These are phyloP conservation scores for Netelia inedita DNA, from an alignment of 2,888 invertebrate species.

Conservation along the genomic window DNA sequence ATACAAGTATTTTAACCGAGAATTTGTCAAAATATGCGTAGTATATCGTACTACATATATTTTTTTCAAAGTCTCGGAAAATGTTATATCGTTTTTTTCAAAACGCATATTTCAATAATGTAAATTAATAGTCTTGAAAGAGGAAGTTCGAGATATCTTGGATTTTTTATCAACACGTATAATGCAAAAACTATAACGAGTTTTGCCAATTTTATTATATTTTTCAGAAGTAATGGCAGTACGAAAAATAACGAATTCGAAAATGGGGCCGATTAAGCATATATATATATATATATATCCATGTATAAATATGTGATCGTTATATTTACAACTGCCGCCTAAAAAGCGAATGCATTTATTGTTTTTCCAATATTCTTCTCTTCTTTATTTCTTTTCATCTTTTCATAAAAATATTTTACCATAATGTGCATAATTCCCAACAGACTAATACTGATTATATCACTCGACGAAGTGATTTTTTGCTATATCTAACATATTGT, in stretches of 20 bases:
- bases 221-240: slow-evolving; percentile 5
- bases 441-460: slow-evolving; percentile 57
- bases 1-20: no score
- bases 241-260: slow-evolving; percentile 26
- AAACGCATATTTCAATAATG: no score
- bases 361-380: slow-evolving; percentile 8
- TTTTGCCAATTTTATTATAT: slow-evolving; percentile 2
- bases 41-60: no score
- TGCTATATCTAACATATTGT: slow-evolving; percentile 8
- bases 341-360: slow-evolving; percentile 57
- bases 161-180: neutral
- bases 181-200: neutral
- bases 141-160: no score
- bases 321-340: slow-evolving; percentile 63
- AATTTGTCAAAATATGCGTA: no score
- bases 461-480: neutral
- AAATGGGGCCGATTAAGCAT: slow-evolving; percentile 11
- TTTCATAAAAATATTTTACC: slow-evolving; percentile 54
- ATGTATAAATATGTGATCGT: slow-evolving; percentile 23
- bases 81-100: no score
- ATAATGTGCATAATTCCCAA: slow-evolving; percentile 21
- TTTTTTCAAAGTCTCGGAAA: no score
- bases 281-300: slow-evolving; percentile 1
- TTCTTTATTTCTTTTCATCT: slow-evolving; percentile 27
- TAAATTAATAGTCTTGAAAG: no score